These are phyloP conservation scores for Stenodema calcarata DNA, from an alignment of 2,888 invertebrate genomes.

Conservation along the genomic window DNA sequence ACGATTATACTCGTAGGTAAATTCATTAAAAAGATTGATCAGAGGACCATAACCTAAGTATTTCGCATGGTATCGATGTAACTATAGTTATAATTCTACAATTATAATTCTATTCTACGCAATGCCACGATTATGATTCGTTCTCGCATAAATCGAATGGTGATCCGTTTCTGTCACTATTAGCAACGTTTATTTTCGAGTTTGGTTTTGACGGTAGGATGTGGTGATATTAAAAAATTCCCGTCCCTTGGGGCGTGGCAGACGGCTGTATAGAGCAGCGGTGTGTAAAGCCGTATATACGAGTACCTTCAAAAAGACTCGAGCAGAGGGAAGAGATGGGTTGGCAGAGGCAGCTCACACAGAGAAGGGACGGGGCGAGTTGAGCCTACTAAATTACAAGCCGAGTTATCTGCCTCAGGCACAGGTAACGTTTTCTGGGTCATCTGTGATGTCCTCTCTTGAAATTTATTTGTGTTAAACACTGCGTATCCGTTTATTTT, in stretches of 20 bases:
- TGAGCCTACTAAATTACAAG: constrained; percentile 5
- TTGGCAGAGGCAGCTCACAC: neutral
- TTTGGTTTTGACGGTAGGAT: too few relatives aligned
- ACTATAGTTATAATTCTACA: too few relatives aligned
- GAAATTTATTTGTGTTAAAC: neutral
- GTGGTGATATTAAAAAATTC: too few relatives aligned
- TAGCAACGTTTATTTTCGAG: too few relatives aligned
- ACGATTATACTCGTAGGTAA: too few relatives aligned
- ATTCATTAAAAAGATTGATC: too few relatives aligned
- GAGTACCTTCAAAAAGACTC: neutral
- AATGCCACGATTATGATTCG: too few relatives aligned
- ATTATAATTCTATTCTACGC: too few relatives aligned
- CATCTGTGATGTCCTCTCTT: neutral
- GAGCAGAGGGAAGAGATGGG: neutral
- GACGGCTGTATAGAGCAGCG: neutral
- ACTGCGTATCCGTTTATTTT: neutral
- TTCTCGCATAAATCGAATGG: too few relatives aligned
- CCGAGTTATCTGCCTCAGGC: neutral
- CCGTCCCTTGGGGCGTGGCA: neutral
- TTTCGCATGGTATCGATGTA: too few relatives aligned
- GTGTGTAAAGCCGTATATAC: neutral
- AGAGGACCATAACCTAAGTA: too few relatives aligned
- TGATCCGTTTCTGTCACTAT: too few relatives aligned
- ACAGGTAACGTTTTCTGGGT: neutral
- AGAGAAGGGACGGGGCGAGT: neutral